Evolutionary conservation across 2,797 vertebrate species (phyloP).

Genomic region (Zalophus californianus): DNA sequence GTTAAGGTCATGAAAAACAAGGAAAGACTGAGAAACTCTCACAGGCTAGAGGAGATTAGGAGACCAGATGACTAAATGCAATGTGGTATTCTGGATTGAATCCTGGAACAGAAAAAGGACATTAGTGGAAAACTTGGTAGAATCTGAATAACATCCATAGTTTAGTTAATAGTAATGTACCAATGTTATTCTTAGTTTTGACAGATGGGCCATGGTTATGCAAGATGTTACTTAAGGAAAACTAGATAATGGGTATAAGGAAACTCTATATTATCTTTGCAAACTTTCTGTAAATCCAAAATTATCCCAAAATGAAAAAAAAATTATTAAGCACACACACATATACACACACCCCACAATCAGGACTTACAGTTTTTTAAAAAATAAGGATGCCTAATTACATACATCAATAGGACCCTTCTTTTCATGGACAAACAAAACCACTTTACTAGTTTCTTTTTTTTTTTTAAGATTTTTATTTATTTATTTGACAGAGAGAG

Average conservation of each 20-base stretch:
- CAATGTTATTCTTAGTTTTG: constrained; percentile 31
- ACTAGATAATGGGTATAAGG: neutral
- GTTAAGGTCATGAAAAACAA: neutral
- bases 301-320: neutral
- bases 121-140: neutral
- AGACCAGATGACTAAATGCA: neutral
- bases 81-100: neutral
- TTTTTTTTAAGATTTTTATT: no score
- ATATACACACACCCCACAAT: neutral
- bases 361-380: neutral
- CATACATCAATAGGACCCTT: neutral
- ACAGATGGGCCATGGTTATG: neutral
- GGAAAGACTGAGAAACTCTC: neutral
- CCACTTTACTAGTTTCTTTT: constrained; percentile 9
- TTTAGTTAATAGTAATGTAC: neutral
- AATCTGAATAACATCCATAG: neutral
- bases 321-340: neutral
- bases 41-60: neutral
- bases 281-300: constrained; percentile 16
- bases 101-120: neutral
- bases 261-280: neutral
- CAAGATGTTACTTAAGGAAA: neutral
- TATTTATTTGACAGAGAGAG: no score
- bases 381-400: neutral
- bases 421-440: neutral